A percentile compares a stretch with the other conserved stretches of the same genome.
Evolutionary conservation across 2,797 vertebrate species (phyloP).

Genomic region (Cichlasoma orientale): DNA sequence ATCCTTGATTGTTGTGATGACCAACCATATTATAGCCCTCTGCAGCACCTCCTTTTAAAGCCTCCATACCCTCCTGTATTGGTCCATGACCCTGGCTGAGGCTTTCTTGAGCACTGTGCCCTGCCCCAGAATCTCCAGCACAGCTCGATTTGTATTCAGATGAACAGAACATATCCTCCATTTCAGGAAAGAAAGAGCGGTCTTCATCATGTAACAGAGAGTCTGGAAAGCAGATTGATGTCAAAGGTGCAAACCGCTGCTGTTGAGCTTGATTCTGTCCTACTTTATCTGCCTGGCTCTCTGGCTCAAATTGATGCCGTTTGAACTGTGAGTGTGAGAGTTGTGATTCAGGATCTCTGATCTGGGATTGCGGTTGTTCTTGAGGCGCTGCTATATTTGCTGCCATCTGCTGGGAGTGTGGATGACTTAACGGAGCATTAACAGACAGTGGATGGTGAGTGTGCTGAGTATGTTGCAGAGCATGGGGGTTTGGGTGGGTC

Average conservation of each 20-base stretch:
- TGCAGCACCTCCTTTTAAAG: constrained; percentile 66
- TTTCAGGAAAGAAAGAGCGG: constrained; percentile 91
- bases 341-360: constrained; percentile 72
- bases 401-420: constrained; percentile 54
- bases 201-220: constrained; percentile 91
- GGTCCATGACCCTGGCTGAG: constrained; percentile 72
- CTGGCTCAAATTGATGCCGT: constrained; percentile 84
- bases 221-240: constrained; percentile 93
- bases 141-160: constrained; percentile 87
- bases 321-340: constrained; percentile 77
- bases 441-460: constrained; percentile 71
- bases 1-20: constrained; percentile 77
- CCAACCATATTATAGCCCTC: constrained; percentile 82
- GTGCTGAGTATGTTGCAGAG: constrained; percentile 73
- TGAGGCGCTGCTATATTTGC: constrained; percentile 63
- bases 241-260: constrained; percentile 85
- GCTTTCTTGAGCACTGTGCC: constrained; percentile 68
- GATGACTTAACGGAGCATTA: constrained; percentile 61
- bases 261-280: constrained; percentile 77
- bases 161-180: constrained; percentile 94
- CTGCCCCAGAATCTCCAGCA: constrained; percentile 72
- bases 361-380: constrained; percentile 70
- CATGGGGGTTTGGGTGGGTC: constrained; percentile 59
- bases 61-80: constrained; percentile 74
- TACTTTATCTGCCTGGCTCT: constrained; percentile 71